These are phyloP conservation scores for Scolopax bukidnonensis DNA, from an alignment of 2,797 vertebrate species.

Conservation along the genomic window DNA sequence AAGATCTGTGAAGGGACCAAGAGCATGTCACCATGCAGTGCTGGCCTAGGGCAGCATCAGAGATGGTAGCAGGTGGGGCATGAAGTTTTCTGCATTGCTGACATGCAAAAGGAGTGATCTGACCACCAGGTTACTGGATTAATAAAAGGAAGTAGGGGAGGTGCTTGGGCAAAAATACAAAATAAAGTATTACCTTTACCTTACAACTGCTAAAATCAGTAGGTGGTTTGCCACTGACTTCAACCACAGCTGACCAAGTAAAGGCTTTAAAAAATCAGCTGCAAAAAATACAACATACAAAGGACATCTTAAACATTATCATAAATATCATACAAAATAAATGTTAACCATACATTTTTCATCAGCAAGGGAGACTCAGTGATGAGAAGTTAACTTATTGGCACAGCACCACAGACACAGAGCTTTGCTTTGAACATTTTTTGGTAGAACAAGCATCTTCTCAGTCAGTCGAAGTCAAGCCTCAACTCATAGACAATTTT, in stretches of 20 bases:
- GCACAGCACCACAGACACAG: background rate
- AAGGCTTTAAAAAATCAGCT: background rate
- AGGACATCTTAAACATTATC: background rate
- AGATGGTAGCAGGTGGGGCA: background rate
- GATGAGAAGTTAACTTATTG: background rate
- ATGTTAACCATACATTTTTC: background rate
- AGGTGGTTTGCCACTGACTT: background rate
- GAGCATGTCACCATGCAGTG: background rate
- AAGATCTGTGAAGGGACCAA: background rate
- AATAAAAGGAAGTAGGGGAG: background rate
- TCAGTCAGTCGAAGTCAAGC: background rate
- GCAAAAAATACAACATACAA: background rate
- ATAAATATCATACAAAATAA: background rate
- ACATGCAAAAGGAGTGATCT: background rate
- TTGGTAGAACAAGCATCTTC: background rate
- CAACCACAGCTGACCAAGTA: background rate
- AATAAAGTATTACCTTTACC: background rate
- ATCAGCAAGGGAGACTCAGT: background rate
- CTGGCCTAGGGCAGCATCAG: background rate
- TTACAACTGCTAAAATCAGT: background rate
- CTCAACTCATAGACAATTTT: background rate
- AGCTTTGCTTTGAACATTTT: background rate
- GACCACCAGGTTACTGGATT: background rate
- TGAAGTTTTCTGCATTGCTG: background rate
- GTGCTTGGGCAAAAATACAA: background rate